Base-by-base conservation (phyloP, 2,797 vertebrate genomes). In the Smutsia temminckii region DNA sequence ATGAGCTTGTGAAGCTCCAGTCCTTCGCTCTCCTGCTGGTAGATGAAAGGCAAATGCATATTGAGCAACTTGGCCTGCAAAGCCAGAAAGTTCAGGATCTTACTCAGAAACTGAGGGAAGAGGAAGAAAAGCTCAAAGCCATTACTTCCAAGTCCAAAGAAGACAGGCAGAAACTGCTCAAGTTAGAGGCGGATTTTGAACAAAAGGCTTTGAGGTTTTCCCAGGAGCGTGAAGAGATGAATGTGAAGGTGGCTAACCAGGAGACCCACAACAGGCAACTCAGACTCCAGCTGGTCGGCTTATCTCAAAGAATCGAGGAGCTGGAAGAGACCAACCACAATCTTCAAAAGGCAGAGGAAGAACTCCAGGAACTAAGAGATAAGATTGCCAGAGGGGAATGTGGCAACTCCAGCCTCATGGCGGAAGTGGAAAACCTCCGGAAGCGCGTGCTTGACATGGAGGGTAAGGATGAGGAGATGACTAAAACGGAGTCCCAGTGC, bases 401-500 rank as follows among this genome's bases (percentile, higher is more conserved):
- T 11, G 99, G 99, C 29, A 99, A 98, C 95, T 99, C 99, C 16
- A 99, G 98, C 75, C 98, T 99, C 51, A 99, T 99, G 99, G 98
- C 99, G 0, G 99, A 99, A 98, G 98, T 99, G 93, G 99, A 99
- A 98, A 99, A 98, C 79, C 98, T 99, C 40, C 98, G 99, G 42
- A 99, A 99, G 96, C 99, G 98, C 0, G 99, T 99, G 34, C 98
- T 99, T 89, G 99, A 99, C 98, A 99, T 99, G 99, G 99, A 99
- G 96, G 99, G 99, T 3, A 99, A 99, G 90, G 99, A 99, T 17
- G 99, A 99, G 96, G 99, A 99, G 98, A 99, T 99, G 95, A 99
- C 98, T 0, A 99, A 99, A 97, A 99, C 99, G 0, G 99, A 99
- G 98, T 98, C 97, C 59, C 99, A 99, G 92, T 99, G 99, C 98